These are phyloP conservation scores for Cosmorhoe ocellata DNA, from an alignment of 2,888 invertebrate species.

Conservation along the genomic window DNA sequence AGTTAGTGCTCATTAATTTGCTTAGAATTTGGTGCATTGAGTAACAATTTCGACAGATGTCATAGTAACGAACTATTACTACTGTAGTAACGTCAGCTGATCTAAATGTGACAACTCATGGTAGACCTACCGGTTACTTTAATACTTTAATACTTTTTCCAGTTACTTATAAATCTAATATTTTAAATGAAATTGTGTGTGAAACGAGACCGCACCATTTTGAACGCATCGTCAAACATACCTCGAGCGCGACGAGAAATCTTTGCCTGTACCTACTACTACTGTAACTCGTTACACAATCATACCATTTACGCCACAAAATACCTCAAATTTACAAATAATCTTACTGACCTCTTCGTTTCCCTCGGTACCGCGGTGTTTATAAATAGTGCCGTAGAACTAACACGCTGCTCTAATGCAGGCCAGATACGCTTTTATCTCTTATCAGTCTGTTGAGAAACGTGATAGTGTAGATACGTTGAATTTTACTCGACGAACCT, in stretches of 20 bases:
- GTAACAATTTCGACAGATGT: no score
- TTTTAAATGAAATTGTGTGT: no score
- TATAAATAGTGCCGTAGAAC: slow-evolving; percentile 26
- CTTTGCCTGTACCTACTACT: slow-evolving; percentile 1
- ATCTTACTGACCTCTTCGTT: slow-evolving; percentile 5
- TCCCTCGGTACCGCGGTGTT: slow-evolving; percentile 11
- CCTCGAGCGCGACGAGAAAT: slow-evolving; percentile 19
- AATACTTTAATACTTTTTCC: no score
- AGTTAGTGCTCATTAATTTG: no score
- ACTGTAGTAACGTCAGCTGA: no score
- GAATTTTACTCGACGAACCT: slow-evolving; percentile 24
- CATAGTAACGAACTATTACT: no score
- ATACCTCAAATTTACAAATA: slow-evolving; percentile 23
- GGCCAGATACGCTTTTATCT: slow-evolving; percentile 43
- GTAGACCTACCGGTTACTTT: no score
- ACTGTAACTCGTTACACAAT: slow-evolving; percentile 32
- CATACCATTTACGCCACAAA: slow-evolving; percentile 28
- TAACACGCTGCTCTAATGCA: slow-evolving; percentile 19
- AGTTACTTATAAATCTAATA: no score
- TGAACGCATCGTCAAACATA: slow-evolving; percentile 28
- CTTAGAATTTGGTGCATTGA: no score
- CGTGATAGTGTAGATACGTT: slow-evolving; percentile 41
- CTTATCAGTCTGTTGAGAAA: slow-evolving; percentile 47
- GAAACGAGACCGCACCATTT: slow-evolving; percentile 19
- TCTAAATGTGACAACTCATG: no score